These are phyloP conservation scores for Colletes gigas DNA, from an alignment of 1,140 invertebrate species.

Conservation along the genomic window DNA sequence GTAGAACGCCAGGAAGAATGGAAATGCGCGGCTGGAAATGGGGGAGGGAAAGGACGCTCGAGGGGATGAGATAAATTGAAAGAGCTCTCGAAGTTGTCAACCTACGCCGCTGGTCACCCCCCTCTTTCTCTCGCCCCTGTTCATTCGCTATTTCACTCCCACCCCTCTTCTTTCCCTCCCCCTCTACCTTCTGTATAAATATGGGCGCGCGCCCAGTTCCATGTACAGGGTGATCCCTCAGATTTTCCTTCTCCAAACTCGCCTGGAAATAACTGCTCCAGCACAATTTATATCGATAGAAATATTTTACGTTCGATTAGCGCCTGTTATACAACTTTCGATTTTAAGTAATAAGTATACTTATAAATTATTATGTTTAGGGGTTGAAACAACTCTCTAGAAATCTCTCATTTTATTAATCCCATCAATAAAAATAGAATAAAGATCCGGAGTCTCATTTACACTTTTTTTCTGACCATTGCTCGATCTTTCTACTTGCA, in stretches of 20 bases:
- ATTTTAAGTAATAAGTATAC: too few species aligned
- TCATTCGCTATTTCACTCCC: not conserved
- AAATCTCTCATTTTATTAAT: too few species aligned
- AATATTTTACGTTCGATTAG: too few species aligned
- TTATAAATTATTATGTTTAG: too few species aligned
- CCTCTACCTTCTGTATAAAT: not conserved
- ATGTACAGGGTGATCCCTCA: not conserved
- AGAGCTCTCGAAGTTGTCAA: conserved; percentile 79
- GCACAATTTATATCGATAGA: too few species aligned
- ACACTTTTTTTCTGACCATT: too few species aligned
- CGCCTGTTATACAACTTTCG: too few species aligned
- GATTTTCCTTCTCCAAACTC: not conserved
- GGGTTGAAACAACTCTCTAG: too few species aligned
- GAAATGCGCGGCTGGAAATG: conserved; percentile 37
- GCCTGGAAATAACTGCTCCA: too few species aligned
- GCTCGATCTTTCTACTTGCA: too few species aligned
- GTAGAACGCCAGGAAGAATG: conserved; percentile 40
- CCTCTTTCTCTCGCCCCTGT: not conserved
- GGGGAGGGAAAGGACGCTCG: conserved; percentile 61
- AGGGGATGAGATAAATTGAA: conserved; percentile 78
- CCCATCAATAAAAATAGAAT: too few species aligned
- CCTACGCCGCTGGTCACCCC: conserved; percentile 64
- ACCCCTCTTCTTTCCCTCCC: not conserved
- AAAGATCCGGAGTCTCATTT: too few species aligned
- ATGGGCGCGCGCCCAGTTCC: not conserved